phyloP scores from a whole-genome alignment of 1,140 invertebrate species.

The Caenorhabditis brenneri region DNA sequence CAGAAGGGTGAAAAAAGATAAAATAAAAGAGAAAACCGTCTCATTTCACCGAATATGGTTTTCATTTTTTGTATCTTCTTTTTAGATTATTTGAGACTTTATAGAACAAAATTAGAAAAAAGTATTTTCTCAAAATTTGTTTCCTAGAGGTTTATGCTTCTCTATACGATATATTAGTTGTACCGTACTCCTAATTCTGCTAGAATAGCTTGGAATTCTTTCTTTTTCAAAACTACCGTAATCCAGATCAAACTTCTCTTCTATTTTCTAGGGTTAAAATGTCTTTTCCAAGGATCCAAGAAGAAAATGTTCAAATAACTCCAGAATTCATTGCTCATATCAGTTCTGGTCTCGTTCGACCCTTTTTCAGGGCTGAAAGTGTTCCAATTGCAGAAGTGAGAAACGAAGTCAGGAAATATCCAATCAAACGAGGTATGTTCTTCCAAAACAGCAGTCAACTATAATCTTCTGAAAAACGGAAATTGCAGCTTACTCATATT shows the following conservation, averaged over 20 bases:
- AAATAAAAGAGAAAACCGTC: too few species aligned
- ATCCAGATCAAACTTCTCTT: neutral
- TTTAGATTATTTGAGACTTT: too few species aligned
- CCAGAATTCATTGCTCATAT: conserved; percentile 4
- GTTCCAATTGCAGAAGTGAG: neutral
- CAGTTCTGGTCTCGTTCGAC: neutral
- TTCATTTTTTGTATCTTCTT: too few species aligned
- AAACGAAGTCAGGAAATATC: neutral
- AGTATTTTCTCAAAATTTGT: too few species aligned
- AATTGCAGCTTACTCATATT: neutral
- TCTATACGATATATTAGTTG: too few species aligned
- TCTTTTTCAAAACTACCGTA: too few species aligned
- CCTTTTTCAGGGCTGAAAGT: neutral
- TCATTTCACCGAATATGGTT: too few species aligned
- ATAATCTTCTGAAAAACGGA: neutral
- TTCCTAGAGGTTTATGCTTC: too few species aligned
- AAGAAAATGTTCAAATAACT: neutral
- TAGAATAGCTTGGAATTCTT: too few species aligned
- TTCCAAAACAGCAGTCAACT: neutral
- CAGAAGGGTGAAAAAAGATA: neutral
- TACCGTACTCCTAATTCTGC: too few species aligned
- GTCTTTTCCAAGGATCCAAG: neutral
- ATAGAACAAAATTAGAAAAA: too few species aligned
- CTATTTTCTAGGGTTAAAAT: neutral
- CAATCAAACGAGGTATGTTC: neutral